A percentile compares a stretch with the other conserved stretches of the same genome.
Evolutionary conservation across 2,797 vertebrate genomes (phyloP).

Genomic region (Phalloptychus januarius): DNA sequence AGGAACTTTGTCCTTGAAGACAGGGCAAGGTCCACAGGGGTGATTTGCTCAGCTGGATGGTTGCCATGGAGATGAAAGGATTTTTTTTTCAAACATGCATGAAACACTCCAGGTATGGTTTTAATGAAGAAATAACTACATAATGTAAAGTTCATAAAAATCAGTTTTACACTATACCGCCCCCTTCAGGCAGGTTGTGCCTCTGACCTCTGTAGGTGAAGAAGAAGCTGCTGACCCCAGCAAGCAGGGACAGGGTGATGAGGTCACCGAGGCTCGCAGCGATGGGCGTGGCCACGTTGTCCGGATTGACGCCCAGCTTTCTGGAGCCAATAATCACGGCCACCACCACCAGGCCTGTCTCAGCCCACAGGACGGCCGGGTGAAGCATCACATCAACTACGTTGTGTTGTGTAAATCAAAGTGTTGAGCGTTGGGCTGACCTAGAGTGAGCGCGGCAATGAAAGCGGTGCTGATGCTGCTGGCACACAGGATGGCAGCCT

Average conservation of each 20-base stretch:
- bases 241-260: slow-evolving; percentile 86
- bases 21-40: too few species aligned
- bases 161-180: too few species aligned
- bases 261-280: slow-evolving; percentile 91
- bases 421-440: slow-evolving; percentile 67
- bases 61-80: too few species aligned
- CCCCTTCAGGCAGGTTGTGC: neutral
- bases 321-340: slow-evolving; percentile 85
- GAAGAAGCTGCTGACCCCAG: slow-evolving; percentile 84
- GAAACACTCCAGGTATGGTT: too few species aligned
- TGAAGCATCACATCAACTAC: neutral
- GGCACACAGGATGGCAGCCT: slow-evolving; percentile 84
- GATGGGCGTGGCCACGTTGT: slow-evolving; percentile 90
- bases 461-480: slow-evolving; percentile 89
- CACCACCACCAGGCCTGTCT: slow-evolving; percentile 87
- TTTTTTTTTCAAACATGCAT: too few species aligned
- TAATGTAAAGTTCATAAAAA: too few species aligned
- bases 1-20: too few species aligned
- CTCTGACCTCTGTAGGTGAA: slow-evolving; percentile 83
- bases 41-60: too few species aligned
- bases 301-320: slow-evolving; percentile 88
- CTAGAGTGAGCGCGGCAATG: slow-evolving; percentile 84
- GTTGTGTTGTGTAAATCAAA: neutral
- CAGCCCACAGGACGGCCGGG: accelerated
- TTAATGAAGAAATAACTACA: too few species aligned